Base-by-base conservation (phyloP, 1,140 invertebrate genomes). In the Pectinophora gossypiella region DNA sequence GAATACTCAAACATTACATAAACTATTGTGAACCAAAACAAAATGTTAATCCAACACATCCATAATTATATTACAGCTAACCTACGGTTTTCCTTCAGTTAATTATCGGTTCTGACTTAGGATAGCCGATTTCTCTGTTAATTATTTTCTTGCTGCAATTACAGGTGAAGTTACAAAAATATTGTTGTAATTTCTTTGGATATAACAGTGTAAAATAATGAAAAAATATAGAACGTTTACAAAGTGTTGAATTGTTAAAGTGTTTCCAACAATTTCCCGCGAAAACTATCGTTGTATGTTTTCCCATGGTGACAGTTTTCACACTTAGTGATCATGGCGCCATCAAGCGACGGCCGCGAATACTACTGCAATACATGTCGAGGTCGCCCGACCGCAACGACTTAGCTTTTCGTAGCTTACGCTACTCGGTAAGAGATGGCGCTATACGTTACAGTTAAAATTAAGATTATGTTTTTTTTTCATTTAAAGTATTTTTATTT, bases 261-360 rank as follows among this genome's bases (percentile, higher is more conserved):
- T 32, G 38, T 40, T 40, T 40, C 18, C n/a, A 15, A 40, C 18
- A 4, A 19, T 40, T 40, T 40, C 38, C 38, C 38, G 38, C 38
- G 13, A 10, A 40, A 40, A 40, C 13, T 40, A 15, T 15, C 7
- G 1, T 18, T 83, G 69, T 71, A 83, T 85, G 81, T 67, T 70
- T 72, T 77, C 82, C 76, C 66, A 87, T 87, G 84, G 84, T 87
- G 72, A 85, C 84, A 70, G 76, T 87, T 62, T 85, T 85, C 60
- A 54, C 74, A 15, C 64, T 82, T 57, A 84, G 78, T 67, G 75
- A 87, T 48, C 73, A 87, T 87, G 84, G 84, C 84, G 75, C 84
- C 81, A 76, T 84, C 79, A 85, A 87, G 83, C 83, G 83, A 75
- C 83, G 81, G 70, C 79, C 81, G 23, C 72, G 70, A 7, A 64